Conservation (phyloP, 1,140 invertebrate genomes). For the Aricia agestis region DNA sequence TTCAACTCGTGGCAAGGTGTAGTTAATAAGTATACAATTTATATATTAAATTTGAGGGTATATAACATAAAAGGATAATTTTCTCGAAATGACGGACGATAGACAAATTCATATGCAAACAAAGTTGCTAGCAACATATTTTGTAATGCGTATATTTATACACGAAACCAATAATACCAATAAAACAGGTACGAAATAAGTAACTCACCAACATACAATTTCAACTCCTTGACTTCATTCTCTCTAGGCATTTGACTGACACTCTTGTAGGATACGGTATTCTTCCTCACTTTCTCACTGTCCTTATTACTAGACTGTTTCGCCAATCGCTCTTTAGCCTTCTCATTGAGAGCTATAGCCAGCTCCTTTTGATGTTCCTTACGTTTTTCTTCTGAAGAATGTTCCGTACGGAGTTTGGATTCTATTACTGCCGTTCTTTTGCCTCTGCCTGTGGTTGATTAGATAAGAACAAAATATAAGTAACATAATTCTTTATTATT, state of each 20-base stretch:
- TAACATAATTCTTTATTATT: too few relatives aligned
- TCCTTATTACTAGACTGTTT: conserved; percentile 91
- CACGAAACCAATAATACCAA: too few relatives aligned
- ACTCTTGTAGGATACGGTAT: conserved; percentile 96
- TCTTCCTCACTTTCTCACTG: conserved; percentile 94
- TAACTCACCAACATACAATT: conserved; percentile 92
- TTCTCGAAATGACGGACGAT: too few relatives aligned
- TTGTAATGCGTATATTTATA: too few relatives aligned
- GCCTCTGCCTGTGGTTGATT: conserved; percentile 80
- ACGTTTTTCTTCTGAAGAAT: conserved; percentile 97
- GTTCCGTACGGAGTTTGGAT: conserved; percentile 95
- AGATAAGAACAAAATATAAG: background rate
- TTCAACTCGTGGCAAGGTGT: too few relatives aligned
- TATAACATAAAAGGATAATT: too few relatives aligned
- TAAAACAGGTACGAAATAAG: too few relatives aligned
- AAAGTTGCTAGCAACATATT: too few relatives aligned
- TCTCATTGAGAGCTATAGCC: conserved; percentile 92
- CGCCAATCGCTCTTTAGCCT: conserved; percentile 93
- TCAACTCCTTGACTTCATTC: conserved; percentile 93
- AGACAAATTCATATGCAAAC: too few relatives aligned
- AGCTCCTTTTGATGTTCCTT: conserved; percentile 98
- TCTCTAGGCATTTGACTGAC: conserved; percentile 95
- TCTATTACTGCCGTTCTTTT: conserved; percentile 96
- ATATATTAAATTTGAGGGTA: too few relatives aligned
- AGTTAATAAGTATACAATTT: too few relatives aligned